phyloP scores from a whole-genome alignment of 2,113 vertebrate species.

The Pterocles orientalis region DNA sequence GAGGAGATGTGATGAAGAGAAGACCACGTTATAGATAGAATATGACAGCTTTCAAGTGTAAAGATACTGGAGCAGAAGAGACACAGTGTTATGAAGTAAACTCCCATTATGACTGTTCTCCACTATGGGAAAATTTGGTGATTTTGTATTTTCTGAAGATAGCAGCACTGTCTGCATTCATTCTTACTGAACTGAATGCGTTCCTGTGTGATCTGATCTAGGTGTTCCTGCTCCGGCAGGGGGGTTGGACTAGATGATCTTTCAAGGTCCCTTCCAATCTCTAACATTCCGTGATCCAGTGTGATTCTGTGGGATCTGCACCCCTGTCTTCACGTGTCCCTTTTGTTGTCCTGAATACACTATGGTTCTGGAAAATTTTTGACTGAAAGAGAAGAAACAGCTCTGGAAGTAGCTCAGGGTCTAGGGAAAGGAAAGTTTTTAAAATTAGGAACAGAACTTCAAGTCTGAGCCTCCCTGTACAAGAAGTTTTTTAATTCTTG shows the following conservation, averaged over 20 bases:
- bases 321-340: neutral
- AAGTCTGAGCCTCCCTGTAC: neutral
- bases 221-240: too few relatives aligned
- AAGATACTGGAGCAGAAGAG: neutral
- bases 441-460: neutral
- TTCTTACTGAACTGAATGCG: neutral
- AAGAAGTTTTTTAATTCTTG: neutral
- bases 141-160: neutral
- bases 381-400: neutral
- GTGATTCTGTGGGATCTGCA: too few relatives aligned
- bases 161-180: neutral
- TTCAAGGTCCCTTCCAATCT: too few relatives aligned
- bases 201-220: too few relatives aligned
- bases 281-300: too few relatives aligned
- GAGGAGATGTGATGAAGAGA: neutral
- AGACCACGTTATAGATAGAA: neutral
- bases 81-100: neutral
- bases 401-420: neutral
- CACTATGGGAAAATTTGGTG: neutral
- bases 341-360: neutral
- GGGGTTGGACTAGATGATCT: too few relatives aligned
- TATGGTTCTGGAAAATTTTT: neutral
- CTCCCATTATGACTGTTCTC: neutral
- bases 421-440: neutral
- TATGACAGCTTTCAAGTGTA: neutral